Evolutionary conservation across 2,797 vertebrate species (phyloP), one percentile per base, ranked within the genome.

Genomic region (Karalla daura): DNA sequence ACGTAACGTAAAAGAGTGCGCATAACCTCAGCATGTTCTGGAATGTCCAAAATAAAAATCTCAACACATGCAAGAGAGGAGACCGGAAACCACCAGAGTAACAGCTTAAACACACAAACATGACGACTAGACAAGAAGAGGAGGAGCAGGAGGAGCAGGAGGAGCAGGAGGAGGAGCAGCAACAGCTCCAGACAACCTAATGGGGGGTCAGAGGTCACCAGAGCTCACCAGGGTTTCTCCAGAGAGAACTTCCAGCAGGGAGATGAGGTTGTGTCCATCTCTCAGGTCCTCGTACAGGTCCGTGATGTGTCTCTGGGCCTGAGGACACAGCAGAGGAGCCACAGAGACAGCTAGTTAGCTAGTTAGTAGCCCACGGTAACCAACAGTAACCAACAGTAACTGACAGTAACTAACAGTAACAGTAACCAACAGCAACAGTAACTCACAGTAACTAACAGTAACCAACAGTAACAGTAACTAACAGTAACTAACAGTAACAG

Each of bases 191-290:
- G 39, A 60, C 23, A 61, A 69, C 61, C 50, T 12, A 1, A 39
- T n/a, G 28, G 12, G 46, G 40, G 62, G 54, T 65, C 27, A 67
- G 45, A 61, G 50, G 51, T 65, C 60, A 73, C 15, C 21, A 0
- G 17, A 3, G 89, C 96, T 81, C 89, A 98, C 97, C 96, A 98
- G 92, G 0, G 95, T 96, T 85, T 98, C 96, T 76, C 96, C 96
- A 0, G 96, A 98, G 70, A 98, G 95, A 70, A 97, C 96, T 89
- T 98, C 97, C 94, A 98, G 94, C 78, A 98, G 92, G 3, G 96
- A 98, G 91, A 98, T 98, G 87, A 98, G 96, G 86, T 95, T 98
- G 94, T 98, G 96, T 81, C 97, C 97, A 92, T 98, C 96, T 15
- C 96, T 88, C 60, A 98, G 95, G 88, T 98, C 96, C 84, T 98